Conservation (phyloP, 2,113 vertebrate species). For the Gulo gulo region DNA sequence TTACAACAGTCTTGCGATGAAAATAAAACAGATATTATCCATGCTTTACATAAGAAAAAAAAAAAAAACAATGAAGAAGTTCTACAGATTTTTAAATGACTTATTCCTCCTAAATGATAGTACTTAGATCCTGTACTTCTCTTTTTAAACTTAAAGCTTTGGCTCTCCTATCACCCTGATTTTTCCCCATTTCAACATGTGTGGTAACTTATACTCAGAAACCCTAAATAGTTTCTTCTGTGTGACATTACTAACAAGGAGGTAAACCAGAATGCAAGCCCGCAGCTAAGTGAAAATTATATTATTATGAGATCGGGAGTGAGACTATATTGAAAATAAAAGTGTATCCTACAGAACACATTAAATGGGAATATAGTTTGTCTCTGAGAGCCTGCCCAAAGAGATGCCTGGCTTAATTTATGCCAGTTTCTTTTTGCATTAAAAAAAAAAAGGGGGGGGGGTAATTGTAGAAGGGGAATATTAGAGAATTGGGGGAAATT, state of each 20-base stretch:
- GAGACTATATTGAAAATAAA: slow-evolving; percentile 24
- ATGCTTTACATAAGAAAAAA: neutral
- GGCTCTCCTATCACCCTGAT: neutral
- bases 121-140: neutral
- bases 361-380: neutral
- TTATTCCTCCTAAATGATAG: neutral
- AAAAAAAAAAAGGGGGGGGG: neutral
- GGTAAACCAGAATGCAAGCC: neutral
- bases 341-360: neutral
- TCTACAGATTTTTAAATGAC: neutral
- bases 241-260: neutral
- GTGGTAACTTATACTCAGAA: neutral
- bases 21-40: neutral
- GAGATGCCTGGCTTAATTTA: neutral
- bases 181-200: neutral
- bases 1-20: neutral
- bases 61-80: neutral
- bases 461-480: neutral
- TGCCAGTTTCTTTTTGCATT: neutral
- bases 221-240: neutral
- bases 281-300: neutral
- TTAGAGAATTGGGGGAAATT: neutral
- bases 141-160: neutral
- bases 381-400: neutral
- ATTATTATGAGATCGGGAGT: neutral